Evolutionary conservation across 1,140 invertebrate species (phyloP).

Genomic region (Drosophila navojoa): DNA sequence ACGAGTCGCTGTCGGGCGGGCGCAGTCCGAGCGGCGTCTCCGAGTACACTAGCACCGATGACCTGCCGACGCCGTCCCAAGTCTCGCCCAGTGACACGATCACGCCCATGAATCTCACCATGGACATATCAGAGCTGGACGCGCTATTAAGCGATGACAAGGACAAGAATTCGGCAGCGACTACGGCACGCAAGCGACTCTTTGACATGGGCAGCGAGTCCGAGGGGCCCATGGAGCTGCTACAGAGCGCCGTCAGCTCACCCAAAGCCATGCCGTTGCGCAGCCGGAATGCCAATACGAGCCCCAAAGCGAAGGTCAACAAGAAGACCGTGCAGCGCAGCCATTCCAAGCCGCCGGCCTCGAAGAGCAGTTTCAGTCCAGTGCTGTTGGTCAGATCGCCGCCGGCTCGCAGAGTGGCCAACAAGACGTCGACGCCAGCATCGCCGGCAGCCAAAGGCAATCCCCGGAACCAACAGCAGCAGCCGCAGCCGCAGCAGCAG

Average conservation of each 20-base stretch:
- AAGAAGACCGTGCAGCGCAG: slow-evolving; percentile 19
- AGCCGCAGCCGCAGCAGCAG: slow-evolving; percentile 1
- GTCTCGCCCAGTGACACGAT: slow-evolving; percentile 1
- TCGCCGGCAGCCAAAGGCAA: background rate
- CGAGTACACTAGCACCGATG: slow-evolving; percentile 52
- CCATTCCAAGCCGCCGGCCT: background rate
- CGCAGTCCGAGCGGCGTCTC: slow-evolving; percentile 11
- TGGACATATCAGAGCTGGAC: slow-evolving; percentile 12
- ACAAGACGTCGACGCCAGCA: background rate
- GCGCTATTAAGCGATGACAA: background rate
- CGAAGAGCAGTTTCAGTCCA: background rate
- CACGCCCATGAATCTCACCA: background rate
- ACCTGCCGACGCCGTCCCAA: slow-evolving; percentile 18
- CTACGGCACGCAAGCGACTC: slow-evolving; percentile 48
- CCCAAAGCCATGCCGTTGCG: slow-evolving; percentile 27
- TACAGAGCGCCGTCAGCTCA: slow-evolving; percentile 33
- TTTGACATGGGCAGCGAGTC: slow-evolving; percentile 45
- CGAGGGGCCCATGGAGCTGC: slow-evolving; percentile 16
- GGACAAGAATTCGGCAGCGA: background rate
- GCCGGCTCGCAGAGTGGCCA: background rate
- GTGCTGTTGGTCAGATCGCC: background rate
- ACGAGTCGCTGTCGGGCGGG: background rate
- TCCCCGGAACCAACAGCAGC: background rate
- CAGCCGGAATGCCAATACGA: slow-evolving; percentile 36
- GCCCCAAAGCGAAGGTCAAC: background rate